Conservation (phyloP, 1,140 invertebrate genomes). For the Daktulosphaira vitifoliae region DNA sequence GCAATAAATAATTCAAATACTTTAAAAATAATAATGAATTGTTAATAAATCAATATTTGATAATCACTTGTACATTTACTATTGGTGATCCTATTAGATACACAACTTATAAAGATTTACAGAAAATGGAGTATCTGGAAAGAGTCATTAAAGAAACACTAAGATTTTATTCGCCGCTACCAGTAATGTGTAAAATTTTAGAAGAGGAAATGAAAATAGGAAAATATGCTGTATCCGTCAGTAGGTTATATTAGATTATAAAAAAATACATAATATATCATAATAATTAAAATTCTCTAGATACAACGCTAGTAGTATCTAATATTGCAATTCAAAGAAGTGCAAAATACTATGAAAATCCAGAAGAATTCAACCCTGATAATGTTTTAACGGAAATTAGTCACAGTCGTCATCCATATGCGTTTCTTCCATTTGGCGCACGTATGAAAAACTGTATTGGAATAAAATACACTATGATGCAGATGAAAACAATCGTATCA, state of each 20-base stretch:
- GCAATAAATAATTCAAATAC: neutral
- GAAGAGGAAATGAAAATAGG: constrained; percentile 43
- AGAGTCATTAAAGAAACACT: constrained; percentile 55
- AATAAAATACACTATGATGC: constrained; percentile 46
- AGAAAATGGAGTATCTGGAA: constrained; percentile 53
- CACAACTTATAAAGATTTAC: constrained; percentile 46
- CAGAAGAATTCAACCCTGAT: constrained; percentile 41
- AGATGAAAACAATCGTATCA: constrained; percentile 47
- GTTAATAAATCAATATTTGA: too few relatives aligned
- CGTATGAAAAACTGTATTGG: constrained; percentile 53
- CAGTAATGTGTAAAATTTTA: constrained; percentile 47
- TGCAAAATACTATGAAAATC: constrained; percentile 47
- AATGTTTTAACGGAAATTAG: constrained; percentile 52
- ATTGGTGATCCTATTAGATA: constrained; percentile 35
- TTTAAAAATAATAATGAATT: too few relatives aligned
- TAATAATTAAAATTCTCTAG: neutral
- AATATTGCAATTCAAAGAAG: constrained; percentile 47
- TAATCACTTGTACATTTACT: constrained; percentile 48
- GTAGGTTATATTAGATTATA: too few relatives aligned
- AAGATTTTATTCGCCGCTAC: constrained; percentile 53
- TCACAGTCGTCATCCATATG: constrained; percentile 43
- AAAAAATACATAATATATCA: too few relatives aligned
- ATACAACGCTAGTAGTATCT: neutral
- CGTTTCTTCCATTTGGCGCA: constrained; percentile 53
- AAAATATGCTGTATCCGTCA: neutral